These are phyloP conservation scores for Physella acuta DNA, from an alignment of 1,140 invertebrate genomes.

Conservation along the genomic window DNA sequence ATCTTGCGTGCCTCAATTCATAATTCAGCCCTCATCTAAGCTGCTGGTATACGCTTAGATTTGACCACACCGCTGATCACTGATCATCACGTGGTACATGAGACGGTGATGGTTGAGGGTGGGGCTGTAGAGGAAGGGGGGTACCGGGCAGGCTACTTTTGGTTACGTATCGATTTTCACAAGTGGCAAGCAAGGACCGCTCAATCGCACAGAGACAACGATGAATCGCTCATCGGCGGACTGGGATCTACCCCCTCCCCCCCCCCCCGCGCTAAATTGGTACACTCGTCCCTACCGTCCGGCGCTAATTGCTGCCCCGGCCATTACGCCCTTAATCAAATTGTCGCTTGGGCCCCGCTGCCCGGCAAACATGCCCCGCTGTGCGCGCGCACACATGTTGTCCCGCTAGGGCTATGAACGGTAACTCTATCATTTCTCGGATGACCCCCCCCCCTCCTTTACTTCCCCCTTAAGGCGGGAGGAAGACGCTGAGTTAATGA, in stretches of 20 bases:
- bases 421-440: conserved; percentile 11
- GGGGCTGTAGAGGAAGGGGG: no score
- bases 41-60: no score
- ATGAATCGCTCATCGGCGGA: background rate
- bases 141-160: no score
- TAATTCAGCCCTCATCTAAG: no score
- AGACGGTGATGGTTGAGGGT: no score
- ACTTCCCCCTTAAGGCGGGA: background rate
- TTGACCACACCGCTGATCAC: no score
- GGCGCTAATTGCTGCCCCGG: background rate
- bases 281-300: background rate
- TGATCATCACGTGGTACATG: no score
- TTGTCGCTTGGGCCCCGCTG: conserved; percentile 9
- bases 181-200: no score
- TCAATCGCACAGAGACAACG: no score
- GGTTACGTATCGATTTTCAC: no score
- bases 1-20: no score
- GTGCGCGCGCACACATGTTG: background rate
- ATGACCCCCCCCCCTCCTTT: background rate
- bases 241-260: conserved; percentile 2
- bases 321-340: conserved; percentile 12
- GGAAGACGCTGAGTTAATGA: background rate
- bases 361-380: background rate
- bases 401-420: background rate
- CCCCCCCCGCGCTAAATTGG: background rate